phyloP scores from a whole-genome alignment of 2,113 vertebrate species.

The Macquaria ambigua region DNA sequence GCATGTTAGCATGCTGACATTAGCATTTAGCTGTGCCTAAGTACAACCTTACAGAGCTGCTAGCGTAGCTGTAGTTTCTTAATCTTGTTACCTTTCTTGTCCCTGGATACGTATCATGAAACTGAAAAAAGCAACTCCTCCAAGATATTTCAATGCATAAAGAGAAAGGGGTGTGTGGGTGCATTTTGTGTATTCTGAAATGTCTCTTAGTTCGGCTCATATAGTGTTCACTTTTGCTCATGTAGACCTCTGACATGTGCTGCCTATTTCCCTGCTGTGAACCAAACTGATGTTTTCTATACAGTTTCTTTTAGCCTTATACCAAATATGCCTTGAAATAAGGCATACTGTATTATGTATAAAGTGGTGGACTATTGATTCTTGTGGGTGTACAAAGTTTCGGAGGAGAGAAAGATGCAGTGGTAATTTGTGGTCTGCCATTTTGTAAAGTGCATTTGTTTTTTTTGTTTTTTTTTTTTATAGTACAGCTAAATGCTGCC shows the following conservation, averaged over 20 bases:
- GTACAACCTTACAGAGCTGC: too few relatives aligned
- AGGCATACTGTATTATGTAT: too few relatives aligned
- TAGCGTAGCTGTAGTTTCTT: not conserved
- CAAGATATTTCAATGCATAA: not conserved
- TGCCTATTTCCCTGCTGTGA: not conserved
- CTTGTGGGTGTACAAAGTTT: not conserved
- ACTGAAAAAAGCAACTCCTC: not conserved
- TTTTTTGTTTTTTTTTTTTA: not conserved
- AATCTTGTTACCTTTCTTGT: not conserved
- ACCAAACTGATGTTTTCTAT: not conserved
- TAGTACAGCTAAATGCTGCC: not conserved
- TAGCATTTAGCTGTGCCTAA: not conserved
- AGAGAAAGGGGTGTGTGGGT: not conserved
- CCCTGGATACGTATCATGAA: not conserved
- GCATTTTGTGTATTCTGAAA: not conserved
- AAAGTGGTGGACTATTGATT: not conserved
- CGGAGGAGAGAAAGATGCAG: not conserved
- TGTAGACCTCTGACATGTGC: not conserved
- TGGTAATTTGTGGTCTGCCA: not conserved
- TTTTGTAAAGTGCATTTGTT: not conserved
- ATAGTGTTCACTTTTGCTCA: not conserved
- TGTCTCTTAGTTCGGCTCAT: not conserved
- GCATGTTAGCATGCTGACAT: not conserved
- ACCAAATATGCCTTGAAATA: not conserved
- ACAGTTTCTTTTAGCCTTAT: too few relatives aligned